Conservation (phyloP, 2,888 invertebrate genomes). For the Acleris cristana region DNA sequence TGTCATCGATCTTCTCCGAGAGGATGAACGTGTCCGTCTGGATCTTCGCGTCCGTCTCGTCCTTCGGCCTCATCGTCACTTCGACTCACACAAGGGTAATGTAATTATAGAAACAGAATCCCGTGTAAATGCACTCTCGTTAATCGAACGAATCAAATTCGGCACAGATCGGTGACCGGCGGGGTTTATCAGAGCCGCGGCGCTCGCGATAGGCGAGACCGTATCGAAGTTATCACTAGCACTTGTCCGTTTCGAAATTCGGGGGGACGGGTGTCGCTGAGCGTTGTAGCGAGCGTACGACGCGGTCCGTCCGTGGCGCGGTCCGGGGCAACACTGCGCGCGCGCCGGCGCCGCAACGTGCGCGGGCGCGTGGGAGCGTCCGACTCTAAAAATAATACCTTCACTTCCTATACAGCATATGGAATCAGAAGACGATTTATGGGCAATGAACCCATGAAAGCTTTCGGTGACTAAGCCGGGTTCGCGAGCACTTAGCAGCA, state of each 20-base stretch:
- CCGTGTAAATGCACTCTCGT: conserved; percentile 63
- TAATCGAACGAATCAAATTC: conserved; percentile 62
- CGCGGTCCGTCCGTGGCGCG: conserved; percentile 44
- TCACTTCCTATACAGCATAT: conserved; percentile 72
- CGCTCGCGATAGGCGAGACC: conserved; percentile 68
- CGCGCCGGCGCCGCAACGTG: conserved; percentile 42
- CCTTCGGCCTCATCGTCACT: conserved; percentile 75
- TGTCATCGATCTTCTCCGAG: conserved; percentile 82
- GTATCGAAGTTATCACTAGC: conserved; percentile 72
- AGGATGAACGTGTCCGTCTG: conserved; percentile 82
- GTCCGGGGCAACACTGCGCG: conserved; percentile 46
- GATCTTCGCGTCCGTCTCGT: conserved; percentile 68
- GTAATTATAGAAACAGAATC: conserved; percentile 60
- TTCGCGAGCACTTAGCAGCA: conserved; percentile 46
- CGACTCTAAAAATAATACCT: conserved; percentile 76
- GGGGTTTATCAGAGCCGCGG: conserved; percentile 61
- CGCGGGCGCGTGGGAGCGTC: conserved; percentile 56
- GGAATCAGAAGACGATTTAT: conserved; percentile 76
- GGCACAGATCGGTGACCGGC: conserved; percentile 58
- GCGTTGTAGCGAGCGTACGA: conserved; percentile 43
- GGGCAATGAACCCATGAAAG: conserved; percentile 78
- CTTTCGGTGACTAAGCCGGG: conserved; percentile 62
- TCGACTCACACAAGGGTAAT: conserved; percentile 59
- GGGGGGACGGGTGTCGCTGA: conserved; percentile 55
- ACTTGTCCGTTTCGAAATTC: conserved; percentile 62